Conservation (phyloP, 2,888 invertebrate genomes). For the Apodemia duryi region DNA sequence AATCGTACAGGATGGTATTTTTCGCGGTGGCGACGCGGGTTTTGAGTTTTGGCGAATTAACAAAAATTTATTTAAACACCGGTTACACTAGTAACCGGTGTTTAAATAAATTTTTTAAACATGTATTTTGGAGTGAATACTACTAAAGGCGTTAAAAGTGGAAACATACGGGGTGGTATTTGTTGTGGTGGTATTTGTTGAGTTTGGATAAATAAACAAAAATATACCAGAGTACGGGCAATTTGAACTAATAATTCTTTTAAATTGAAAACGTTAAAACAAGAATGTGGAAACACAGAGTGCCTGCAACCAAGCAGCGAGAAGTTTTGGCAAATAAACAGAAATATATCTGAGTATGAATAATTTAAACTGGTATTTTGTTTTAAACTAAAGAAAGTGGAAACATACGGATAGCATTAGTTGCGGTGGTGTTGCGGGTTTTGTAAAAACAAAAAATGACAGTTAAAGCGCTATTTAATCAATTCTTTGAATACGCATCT, state of each 20-base stretch:
- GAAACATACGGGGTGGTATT: not conserved
- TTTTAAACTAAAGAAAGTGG: slow-evolving; percentile 30
- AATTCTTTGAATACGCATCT: slow-evolving; percentile 16
- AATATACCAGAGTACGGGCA: not conserved
- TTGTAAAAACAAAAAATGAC: not conserved
- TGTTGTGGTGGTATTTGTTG: no score
- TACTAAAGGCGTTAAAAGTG: slow-evolving; percentile 40
- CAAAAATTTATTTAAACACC: not conserved
- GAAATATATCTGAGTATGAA: not conserved
- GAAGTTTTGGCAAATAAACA: not conserved
- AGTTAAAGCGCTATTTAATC: not conserved
- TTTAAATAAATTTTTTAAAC: slow-evolving; percentile 23
- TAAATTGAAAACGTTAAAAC: slow-evolving; percentile 43
- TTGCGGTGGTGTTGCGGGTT: not conserved
- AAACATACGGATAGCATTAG: not conserved
- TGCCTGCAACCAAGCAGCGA: no score
- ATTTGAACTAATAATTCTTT: not conserved
- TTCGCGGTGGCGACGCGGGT: not conserved
- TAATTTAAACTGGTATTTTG: not conserved
- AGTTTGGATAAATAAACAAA: not conserved
- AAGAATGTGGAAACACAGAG: slow-evolving; percentile 36
- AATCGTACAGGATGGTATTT: no score
- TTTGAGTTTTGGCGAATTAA: not conserved
- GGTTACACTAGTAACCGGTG: no score
- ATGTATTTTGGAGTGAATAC: slow-evolving; percentile 22